phyloP scores from a whole-genome alignment of 2,888 invertebrate species.

The Coelogynopora nodosa region DNA sequence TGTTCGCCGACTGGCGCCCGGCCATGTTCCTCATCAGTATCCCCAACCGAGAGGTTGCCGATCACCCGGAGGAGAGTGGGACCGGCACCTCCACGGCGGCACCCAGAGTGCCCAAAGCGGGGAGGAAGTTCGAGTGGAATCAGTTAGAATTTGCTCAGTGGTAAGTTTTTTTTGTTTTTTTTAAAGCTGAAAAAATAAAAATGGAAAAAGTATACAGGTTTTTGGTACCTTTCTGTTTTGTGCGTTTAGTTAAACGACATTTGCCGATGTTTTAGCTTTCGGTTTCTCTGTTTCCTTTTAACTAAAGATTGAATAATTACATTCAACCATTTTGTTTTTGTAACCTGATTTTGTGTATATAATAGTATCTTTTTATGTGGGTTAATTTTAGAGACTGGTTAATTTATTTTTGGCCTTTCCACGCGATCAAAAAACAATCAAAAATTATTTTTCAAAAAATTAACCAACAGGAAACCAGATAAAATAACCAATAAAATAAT shows the following conservation, averaged over 20 bases:
- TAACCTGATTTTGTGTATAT: background rate
- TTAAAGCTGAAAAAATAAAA: too few species aligned
- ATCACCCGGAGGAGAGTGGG: background rate
- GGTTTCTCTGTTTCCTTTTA: too few species aligned
- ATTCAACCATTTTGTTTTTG: background rate
- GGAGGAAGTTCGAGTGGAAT: background rate
- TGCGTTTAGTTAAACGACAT: too few species aligned
- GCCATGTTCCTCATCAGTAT: background rate
- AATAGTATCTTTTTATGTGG: background rate
- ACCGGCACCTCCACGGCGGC: background rate
- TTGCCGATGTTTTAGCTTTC: too few species aligned
- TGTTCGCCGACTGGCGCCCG: background rate
- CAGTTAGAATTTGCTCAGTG: background rate
- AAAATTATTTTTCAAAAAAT: too few species aligned
- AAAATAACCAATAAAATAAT: too few species aligned
- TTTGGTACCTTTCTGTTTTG: background rate
- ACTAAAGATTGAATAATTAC: background rate
- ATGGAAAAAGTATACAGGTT: background rate
- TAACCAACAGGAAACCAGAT: too few species aligned
- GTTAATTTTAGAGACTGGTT: too few species aligned
- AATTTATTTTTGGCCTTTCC: too few species aligned
- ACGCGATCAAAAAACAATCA: too few species aligned
- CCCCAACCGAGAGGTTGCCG: background rate
- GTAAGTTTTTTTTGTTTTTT: too few species aligned
- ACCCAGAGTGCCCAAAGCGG: background rate